Conservation (phyloP, 2,888 invertebrate species). For the Malthinus flaveolus region DNA sequence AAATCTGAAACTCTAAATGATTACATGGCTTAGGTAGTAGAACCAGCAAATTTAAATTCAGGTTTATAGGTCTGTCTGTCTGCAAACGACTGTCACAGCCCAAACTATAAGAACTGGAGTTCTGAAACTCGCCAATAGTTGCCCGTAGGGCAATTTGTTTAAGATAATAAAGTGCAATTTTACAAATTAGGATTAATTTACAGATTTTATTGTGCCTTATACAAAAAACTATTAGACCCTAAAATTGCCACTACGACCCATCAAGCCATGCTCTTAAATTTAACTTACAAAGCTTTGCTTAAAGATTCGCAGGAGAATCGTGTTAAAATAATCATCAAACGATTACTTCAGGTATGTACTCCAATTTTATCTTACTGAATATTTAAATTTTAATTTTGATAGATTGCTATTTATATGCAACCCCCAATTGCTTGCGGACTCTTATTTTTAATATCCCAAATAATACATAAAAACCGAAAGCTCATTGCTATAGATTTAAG, state of each 20-base stretch:
- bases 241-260: slow-evolving; percentile 70
- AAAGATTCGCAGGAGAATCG: slow-evolving; percentile 74
- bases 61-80: no score
- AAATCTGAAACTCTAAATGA: no score
- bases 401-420: slow-evolving; percentile 69
- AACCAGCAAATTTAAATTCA: no score
- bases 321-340: slow-evolving; percentile 82
- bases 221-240: slow-evolving; percentile 81
- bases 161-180: slow-evolving; percentile 5
- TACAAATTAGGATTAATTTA: slow-evolving; percentile 23
- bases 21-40: no score
- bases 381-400: slow-evolving; percentile 41
- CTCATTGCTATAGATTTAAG: slow-evolving; percentile 41
- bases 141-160: no score
- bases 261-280: slow-evolving; percentile 80
- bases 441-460: slow-evolving; percentile 76
- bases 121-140: no score
- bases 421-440: slow-evolving; percentile 82
- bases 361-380: background rate
- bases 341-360: slow-evolving; percentile 68
- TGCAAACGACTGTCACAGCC: no score
- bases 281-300: slow-evolving; percentile 83
- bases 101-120: no score
- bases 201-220: slow-evolving; percentile 87
- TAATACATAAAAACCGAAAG: slow-evolving; percentile 53